Conservation (phyloP, 2,888 invertebrate genomes). For the Branchellion lobata region DNA sequence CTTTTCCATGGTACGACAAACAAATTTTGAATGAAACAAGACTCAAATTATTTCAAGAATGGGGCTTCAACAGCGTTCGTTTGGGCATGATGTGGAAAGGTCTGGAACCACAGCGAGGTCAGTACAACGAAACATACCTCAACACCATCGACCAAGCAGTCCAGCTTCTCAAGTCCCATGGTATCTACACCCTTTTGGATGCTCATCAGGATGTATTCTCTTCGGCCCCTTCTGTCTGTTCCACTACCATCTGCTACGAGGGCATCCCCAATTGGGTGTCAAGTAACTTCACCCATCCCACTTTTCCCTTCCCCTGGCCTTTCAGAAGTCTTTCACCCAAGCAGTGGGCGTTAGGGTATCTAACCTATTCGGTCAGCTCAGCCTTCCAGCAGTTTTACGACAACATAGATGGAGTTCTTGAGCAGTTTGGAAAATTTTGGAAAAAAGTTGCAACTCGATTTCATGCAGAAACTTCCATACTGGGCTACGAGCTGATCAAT, state of each 20-base stretch:
- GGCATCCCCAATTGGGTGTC: constrained; percentile 55
- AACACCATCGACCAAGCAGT: constrained; percentile 50
- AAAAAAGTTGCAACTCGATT: constrained; percentile 51
- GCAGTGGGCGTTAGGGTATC: constrained; percentile 53
- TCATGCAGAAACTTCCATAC: constrained; percentile 48
- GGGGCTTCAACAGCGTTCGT: constrained; percentile 57
- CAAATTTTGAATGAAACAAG: constrained; percentile 53
- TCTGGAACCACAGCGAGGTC: constrained; percentile 50
- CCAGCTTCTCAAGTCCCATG: constrained; percentile 56
- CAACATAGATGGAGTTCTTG: constrained; percentile 50
- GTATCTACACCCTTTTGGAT: constrained; percentile 55
- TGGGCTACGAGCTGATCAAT: constrained; percentile 57
- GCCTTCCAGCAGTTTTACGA: constrained; percentile 55
- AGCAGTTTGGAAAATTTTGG: constrained; percentile 54
- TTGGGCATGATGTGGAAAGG: constrained; percentile 57
- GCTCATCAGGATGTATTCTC: constrained; percentile 55
- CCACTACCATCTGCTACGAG: constrained; percentile 53
- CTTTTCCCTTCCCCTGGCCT: constrained; percentile 55
- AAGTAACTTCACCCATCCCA: constrained; percentile 52
- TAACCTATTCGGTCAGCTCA: constrained; percentile 53
- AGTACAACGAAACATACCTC: constrained; percentile 54
- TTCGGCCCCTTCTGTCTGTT: constrained; percentile 5
- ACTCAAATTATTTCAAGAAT: constrained; percentile 51
- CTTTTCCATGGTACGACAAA: constrained; percentile 53
- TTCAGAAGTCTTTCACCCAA: constrained; percentile 41